Percentiles rank a stretch among this genome's conserved stretches.
These are phyloP conservation scores for Anneissia japonica DNA, from an alignment of 35 echinoderm and acorn worm species.

Conservation along the genomic window DNA sequence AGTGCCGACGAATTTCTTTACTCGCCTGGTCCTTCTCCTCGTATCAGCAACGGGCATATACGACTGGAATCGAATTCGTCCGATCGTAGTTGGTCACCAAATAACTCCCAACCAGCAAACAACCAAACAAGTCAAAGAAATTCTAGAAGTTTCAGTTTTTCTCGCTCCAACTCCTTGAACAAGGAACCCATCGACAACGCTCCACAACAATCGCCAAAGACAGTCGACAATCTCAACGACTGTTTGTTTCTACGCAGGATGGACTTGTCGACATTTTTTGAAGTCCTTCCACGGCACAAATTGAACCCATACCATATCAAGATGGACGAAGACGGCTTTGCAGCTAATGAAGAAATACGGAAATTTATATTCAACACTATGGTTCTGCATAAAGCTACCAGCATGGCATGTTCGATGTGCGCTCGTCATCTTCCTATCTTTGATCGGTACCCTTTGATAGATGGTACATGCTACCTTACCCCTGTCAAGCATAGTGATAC, in stretches of 20 bases:
- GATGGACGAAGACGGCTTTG: slow-evolving; percentile 90
- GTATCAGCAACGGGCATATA: neutral
- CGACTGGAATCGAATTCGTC: neutral
- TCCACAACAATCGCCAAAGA: neutral
- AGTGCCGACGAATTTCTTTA: slow-evolving; percentile 12
- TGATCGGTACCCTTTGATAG: slow-evolving; percentile 97
- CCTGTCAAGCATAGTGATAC: slow-evolving; percentile 71
- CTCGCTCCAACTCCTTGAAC: neutral
- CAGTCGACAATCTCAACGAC: neutral
- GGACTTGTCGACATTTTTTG: slow-evolving; percentile 83
- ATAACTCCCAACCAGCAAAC: neutral
- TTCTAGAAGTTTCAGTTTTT: neutral
- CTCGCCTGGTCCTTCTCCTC: neutral
- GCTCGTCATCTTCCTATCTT: slow-evolving; percentile 70
- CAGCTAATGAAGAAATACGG: slow-evolving; percentile 87
- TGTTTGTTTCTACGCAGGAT: slow-evolving; percentile 67
- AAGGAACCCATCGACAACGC: neutral
- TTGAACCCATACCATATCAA: slow-evolving; percentile 94
- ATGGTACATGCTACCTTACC: slow-evolving; percentile 92
- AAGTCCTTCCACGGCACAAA: slow-evolving; percentile 84
- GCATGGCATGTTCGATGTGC: slow-evolving; percentile 76
- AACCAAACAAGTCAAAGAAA: neutral
- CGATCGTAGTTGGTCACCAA: neutral
- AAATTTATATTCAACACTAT: slow-evolving; percentile 77
- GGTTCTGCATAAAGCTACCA: slow-evolving; percentile 45